phyloP scores from a whole-genome alignment of 2,888 invertebrate genomes.

The Drepanosiphum platanoidis region DNA sequence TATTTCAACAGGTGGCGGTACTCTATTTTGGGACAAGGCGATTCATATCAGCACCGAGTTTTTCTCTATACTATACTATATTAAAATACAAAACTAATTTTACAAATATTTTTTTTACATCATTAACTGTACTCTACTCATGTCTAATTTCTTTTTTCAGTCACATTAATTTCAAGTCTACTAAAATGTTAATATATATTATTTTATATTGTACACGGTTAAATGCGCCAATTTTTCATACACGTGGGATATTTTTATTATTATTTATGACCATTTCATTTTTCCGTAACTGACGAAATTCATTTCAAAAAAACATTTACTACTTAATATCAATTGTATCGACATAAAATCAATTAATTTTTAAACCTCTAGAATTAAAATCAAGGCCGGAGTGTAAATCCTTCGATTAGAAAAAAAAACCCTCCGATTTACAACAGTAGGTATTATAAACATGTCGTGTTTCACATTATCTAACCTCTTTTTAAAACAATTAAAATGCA shows the following conservation, averaged over 20 bases:
- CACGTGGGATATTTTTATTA: conserved; percentile 4
- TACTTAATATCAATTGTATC: neutral
- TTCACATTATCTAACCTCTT: neutral
- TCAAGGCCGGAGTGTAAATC: neutral
- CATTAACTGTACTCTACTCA: conserved; percentile 2
- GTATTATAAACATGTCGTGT: no score
- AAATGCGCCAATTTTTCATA: conserved; percentile 12
- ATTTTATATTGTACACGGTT: neutral
- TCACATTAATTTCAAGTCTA: conserved; percentile 4
- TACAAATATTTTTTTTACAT: conserved; percentile 7
- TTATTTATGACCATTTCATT: neutral
- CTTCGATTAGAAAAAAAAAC: neutral
- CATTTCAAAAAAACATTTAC: neutral
- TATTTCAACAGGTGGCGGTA: conserved; percentile 59
- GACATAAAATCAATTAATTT: neutral
- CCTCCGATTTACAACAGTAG: no score
- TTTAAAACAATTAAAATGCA: neutral
- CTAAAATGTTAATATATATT: conserved; percentile 3
- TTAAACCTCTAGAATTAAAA: neutral
- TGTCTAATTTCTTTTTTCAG: conserved; percentile 47
- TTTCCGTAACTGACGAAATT: neutral
- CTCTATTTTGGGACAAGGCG: conserved; percentile 56
- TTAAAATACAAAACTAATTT: conserved; percentile 22
- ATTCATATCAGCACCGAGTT: conserved; percentile 44
- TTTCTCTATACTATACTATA: neutral